Percentiles rank a stretch among this genome's conserved stretches.
These are phyloP conservation scores for Iselma pallidipennis DNA, from an alignment of 2,888 invertebrate genomes.

Conservation along the genomic window DNA sequence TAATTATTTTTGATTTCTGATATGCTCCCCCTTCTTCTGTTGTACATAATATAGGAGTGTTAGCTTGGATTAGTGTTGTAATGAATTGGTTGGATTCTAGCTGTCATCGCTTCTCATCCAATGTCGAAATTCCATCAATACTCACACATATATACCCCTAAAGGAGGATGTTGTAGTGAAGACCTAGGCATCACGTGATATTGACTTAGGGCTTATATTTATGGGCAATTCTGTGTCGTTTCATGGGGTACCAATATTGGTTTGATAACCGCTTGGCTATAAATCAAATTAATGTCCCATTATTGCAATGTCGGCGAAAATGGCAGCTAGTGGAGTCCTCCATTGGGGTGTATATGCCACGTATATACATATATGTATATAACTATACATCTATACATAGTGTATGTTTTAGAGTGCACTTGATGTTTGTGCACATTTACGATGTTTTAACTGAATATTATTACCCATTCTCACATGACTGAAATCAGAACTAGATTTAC, in stretches of 20 bases:
- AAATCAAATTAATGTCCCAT: conserved; percentile 59
- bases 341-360: conserved; percentile 8
- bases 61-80: background rate
- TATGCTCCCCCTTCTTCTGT: background rate
- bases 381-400: background rate
- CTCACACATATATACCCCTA: background rate
- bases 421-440: no score
- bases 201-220: conserved; percentile 56
- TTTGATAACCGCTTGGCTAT: conserved; percentile 56
- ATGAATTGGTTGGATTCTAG: background rate
- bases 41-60: no score
- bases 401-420: conserved; percentile 4
- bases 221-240: conserved; percentile 57
- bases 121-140: background rate
- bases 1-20: background rate
- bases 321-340: conserved; percentile 36
- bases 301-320: conserved; percentile 56
- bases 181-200: conserved; percentile 40
- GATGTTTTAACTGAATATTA: no score
- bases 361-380: background rate
- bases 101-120: background rate
- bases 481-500: background rate
- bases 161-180: conserved; percentile 7
- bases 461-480: background rate
- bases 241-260: conserved; percentile 57